Percentiles rank a stretch among this genome's conserved stretches.
Evolutionary conservation across 2,113 vertebrate genomes (phyloP).

Genomic region (Hippoglossus stenolepis): DNA sequence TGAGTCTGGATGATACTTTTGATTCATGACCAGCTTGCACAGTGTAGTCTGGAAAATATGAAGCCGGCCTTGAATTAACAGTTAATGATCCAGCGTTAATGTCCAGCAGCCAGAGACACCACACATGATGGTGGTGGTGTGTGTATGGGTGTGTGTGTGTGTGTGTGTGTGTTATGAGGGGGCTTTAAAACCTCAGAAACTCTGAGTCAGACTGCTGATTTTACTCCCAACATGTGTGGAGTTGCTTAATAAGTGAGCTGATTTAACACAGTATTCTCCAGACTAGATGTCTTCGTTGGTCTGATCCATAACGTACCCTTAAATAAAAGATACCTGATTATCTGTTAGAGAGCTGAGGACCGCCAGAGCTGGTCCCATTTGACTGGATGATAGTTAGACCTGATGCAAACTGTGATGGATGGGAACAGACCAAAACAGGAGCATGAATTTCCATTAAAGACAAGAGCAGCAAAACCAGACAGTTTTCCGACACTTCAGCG

Average conservation of each 20-base stretch:
- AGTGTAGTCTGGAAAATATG: slow-evolving; percentile 62
- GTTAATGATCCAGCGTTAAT: slow-evolving; percentile 44
- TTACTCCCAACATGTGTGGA: slow-evolving; percentile 21
- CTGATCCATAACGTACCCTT: background rate
- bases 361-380: background rate
- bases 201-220: slow-evolving; percentile 59
- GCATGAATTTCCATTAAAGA: too few species aligned
- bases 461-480: too few species aligned
- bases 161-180: background rate
- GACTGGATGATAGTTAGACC: background rate
- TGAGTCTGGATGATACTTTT: slow-evolving; percentile 8
- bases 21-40: slow-evolving; percentile 20
- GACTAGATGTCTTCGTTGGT: background rate
- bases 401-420: background rate
- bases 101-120: slow-evolving; percentile 26
- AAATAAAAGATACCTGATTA: background rate
- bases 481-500: too few species aligned
- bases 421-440: background rate
- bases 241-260: background rate
- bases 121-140: slow-evolving; percentile 2
- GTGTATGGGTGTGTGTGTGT: too few species aligned
- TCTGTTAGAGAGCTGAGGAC: background rate
- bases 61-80: slow-evolving; percentile 47
- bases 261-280: slow-evolving; percentile 2
- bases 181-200: slow-evolving; percentile 52